Base-by-base conservation (phyloP, 1,140 invertebrate species). In the Trachelipus rathkii region DNA sequence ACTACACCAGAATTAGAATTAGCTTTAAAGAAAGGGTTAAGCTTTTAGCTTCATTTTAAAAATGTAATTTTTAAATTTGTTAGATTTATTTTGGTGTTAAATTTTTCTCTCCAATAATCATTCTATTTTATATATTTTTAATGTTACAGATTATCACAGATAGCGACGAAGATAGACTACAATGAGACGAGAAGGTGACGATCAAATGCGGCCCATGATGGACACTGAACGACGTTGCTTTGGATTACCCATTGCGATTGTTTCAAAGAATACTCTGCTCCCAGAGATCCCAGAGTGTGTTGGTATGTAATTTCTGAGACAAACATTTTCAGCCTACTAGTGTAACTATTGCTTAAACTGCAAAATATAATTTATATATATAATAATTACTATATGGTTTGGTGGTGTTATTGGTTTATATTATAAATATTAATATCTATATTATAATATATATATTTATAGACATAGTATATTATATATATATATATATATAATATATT, bases 231-330 rank as follows among this genome's bases (percentile, higher is more conserved):
- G 76, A 78, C 15, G 77, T 74, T 13, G 66, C 75, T 10, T 66
- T 81, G 7, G 84, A 95, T 82, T 94, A 93, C 84, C 95, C 96
- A 33, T 90, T 94, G n/a, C 44, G 94, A 96, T 83, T 98, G 95
- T 85, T 96, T 92, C 85, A 95, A 95, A 43, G 93, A 95, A 81
- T 88, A 90, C n/a, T n/a, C 70, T 95, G 93, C 86, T 96, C 96
- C 84, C 89, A 90, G 81, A 89, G 89, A 83, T 84, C 69, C 84
- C 84, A n/a, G 82, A 77, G 72, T 85, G 83, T 79, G 69, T n/a
- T 69, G 75, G 80, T 81, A 23, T 23, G 80, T 45, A 66, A 60
- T 13, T 74, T 66, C n/a, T n/a, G n/a, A 72, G 76, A 6, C 81
- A 80, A n/a, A 82, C 10, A 23, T 60, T 15, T 60, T 60, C 50